A percentile compares a stretch with the other conserved stretches of the same genome.
Evolutionary conservation across 2,888 invertebrate species (phyloP).

Genomic region (Eucriotettix oculatus): DNA sequence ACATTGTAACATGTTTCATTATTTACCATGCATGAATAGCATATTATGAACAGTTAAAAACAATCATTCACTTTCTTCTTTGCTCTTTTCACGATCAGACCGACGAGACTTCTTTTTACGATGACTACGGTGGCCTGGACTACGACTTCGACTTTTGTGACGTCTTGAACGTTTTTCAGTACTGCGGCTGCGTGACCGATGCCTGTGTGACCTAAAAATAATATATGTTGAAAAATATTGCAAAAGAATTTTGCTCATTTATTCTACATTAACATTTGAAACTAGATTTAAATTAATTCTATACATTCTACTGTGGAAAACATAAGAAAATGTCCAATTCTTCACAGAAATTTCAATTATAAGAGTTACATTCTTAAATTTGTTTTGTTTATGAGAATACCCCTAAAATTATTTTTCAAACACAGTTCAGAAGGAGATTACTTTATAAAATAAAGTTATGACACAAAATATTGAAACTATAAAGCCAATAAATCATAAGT

Average conservation of each 20-base stretch:
- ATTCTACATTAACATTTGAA: neutral
- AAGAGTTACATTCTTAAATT: too few relatives aligned
- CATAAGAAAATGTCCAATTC: too few relatives aligned
- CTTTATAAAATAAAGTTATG: too few relatives aligned
- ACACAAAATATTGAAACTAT: too few relatives aligned
- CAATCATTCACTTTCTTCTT: slow-evolving; percentile 48
- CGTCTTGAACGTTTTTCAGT: slow-evolving; percentile 30
- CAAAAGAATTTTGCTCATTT: neutral
- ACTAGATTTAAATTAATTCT: neutral
- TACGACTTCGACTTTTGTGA: slow-evolving; percentile 54
- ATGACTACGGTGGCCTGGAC: slow-evolving; percentile 44
- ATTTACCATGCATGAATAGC: too few relatives aligned
- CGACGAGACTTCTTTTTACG: slow-evolving; percentile 54
- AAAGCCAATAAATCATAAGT: too few relatives aligned
- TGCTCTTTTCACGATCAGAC: slow-evolving; percentile 37
- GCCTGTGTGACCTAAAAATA: slow-evolving; percentile 9
- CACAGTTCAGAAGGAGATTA: too few relatives aligned
- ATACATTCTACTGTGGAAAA: neutral
- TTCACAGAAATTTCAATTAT: too few relatives aligned
- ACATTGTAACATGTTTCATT: too few relatives aligned
- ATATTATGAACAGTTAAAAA: too few relatives aligned
- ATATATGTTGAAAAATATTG: neutral
- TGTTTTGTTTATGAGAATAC: too few relatives aligned
- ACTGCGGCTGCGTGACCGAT: slow-evolving; percentile 14
- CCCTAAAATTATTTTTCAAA: too few relatives aligned